Evolutionary conservation across 2,113 vertebrate species (phyloP), one percentile per base, ranked within the genome.

Genomic region (Prionailurus viverrinus): DNA sequence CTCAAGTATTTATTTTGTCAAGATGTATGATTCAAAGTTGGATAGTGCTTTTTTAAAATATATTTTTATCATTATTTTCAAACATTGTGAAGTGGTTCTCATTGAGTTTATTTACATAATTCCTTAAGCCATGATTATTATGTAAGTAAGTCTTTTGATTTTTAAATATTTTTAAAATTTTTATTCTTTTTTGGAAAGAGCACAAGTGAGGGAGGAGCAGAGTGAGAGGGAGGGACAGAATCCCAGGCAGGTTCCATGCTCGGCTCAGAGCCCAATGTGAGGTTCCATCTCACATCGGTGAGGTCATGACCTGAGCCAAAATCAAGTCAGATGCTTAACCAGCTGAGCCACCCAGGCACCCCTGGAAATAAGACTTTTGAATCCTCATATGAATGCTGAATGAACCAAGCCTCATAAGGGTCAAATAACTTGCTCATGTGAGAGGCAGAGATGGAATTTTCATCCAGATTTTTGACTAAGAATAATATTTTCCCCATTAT

Each of bases 1-100:
- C 31, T 97, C 95, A 97, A 91, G 83, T 91, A 96, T 95, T 97
- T 96, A 83, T 95, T 98, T 98, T 96, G 19, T 73, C n/a, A 97
- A 97, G 98, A 97, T 73, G 9, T 36, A 76, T 55, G 73, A 95
- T 91, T 91, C 69, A 90, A 89, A 36, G 89, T 89, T 97, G 96
- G 86, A 51, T 89, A 76, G 79, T 91, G 19, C 18, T 98, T 97
- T 90, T 31, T 94, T 91, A 33, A 78, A 95, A 79, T 69, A 55
- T 4, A 85, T 73, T 71, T 18, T 18, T 33, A 55, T 71, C 8
- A 73, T 96, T 79, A 96, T 85, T 94, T 88, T 16, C 18, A 95
- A 91, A 66, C 51, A 92, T 66, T 65, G 66, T 73, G 18, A 93
- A 73, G 23, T n/a, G 82, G 51, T 12, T n/a, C 7, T 53, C 25